Conservation (phyloP, 2,888 invertebrate species). For the Phorcus lineatus region DNA sequence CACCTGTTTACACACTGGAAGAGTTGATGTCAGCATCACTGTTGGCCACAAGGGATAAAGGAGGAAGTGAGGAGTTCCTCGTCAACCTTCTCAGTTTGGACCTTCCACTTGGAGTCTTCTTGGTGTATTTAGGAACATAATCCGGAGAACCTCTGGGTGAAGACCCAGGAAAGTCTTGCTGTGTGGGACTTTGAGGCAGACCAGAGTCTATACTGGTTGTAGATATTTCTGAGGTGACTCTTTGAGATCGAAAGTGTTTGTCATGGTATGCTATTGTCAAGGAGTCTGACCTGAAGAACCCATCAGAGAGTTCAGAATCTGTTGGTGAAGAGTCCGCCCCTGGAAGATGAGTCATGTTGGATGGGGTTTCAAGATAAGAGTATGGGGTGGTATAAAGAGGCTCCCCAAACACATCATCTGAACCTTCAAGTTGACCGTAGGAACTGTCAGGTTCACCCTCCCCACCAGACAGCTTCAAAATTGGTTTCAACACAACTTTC, state of each 20-base stretch:
- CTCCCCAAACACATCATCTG: not conserved
- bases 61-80: not conserved
- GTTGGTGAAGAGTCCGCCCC: not conserved
- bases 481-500: not conserved
- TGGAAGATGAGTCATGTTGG: too few relatives aligned
- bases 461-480: not conserved
- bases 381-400: not conserved
- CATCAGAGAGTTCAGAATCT: not conserved
- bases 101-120: not conserved
- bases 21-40: not conserved
- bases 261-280: not conserved
- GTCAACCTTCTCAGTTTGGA: not conserved
- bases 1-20: slow-evolving; percentile 13
- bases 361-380: not conserved
- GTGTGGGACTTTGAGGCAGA: slow-evolving; percentile 14
- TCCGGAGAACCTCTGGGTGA: not conserved
- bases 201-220: slow-evolving; percentile 21
- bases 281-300: not conserved
- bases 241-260: not conserved
- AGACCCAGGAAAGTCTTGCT: not conserved
- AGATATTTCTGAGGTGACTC: not conserved
- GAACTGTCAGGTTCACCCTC: not conserved
- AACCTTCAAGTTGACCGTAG: not conserved
- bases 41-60: not conserved
- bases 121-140: not conserved